Conservation (phyloP, 2,113 vertebrate genomes). For the Pampusana beccarii region DNA sequence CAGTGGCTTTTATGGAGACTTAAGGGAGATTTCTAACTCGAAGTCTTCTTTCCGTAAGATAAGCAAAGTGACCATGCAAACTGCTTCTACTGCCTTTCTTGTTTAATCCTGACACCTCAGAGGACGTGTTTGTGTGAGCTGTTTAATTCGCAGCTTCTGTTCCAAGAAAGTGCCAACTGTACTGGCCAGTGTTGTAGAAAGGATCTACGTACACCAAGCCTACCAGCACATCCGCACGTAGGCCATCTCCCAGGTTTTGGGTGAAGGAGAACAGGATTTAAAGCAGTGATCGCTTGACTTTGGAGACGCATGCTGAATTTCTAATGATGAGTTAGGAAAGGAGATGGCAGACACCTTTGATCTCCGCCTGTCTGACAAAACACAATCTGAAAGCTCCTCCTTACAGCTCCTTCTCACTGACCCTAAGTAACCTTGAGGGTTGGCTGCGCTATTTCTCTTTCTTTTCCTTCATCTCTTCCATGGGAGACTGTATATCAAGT, state of each 20-base stretch:
- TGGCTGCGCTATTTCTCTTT: slow-evolving; percentile 6
- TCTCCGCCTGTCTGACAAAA: slow-evolving; percentile 13
- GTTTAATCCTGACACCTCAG: not conserved
- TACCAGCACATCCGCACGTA: not conserved
- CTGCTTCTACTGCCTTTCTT: not conserved
- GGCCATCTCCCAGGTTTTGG: not conserved
- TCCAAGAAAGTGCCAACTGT: not conserved
- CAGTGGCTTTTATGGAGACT: not conserved
- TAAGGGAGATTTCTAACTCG: not conserved
- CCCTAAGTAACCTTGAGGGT: not conserved
- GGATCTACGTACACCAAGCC: accelerated
- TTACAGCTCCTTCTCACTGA: not conserved
- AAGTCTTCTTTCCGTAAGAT: not conserved
- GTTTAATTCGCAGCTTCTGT: not conserved
- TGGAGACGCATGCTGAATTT: not conserved
- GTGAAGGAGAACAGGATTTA: not conserved
- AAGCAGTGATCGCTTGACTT: not conserved
- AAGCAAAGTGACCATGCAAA: not conserved
- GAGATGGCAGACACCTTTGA: not conserved
- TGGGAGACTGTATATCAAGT: not conserved
- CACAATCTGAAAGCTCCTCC: not conserved
- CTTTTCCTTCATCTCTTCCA: not conserved
- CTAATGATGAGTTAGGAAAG: not conserved
- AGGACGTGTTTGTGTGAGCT: not conserved
- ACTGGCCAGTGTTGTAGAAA: not conserved